Conservation (phyloP, 2,113 vertebrate species). For the Erythrocercus mccallii region DNA sequence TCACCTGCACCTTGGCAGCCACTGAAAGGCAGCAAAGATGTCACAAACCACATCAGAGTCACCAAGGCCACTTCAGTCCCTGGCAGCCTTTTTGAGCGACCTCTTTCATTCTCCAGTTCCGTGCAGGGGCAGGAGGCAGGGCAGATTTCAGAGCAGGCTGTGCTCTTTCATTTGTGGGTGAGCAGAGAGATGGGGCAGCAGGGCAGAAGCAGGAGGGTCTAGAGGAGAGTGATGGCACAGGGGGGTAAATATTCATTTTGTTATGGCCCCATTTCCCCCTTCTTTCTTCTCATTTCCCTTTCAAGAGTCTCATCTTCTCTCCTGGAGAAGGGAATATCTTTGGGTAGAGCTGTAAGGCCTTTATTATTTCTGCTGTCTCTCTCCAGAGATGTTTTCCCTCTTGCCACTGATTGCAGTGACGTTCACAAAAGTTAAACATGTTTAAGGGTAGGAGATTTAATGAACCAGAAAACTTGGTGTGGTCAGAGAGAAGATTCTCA, state of each 20-base stretch:
- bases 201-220: not conserved
- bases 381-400: not conserved
- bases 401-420: not conserved
- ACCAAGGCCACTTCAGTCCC: not conserved
- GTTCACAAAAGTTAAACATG: conserved; percentile 13
- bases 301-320: not conserved
- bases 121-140: not conserved
- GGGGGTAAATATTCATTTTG: not conserved
- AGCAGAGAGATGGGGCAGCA: not conserved
- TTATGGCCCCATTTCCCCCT: not conserved
- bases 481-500: not conserved
- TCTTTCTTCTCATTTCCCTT: not conserved
- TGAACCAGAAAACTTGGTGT: conserved; percentile 16
- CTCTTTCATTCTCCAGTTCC: not conserved
- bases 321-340: not conserved
- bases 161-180: not conserved
- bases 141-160: not conserved
- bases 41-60: not conserved
- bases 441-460: conserved; percentile 3
- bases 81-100: not conserved
- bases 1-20: not conserved
- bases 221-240: not conserved
- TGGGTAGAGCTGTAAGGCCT: not conserved
- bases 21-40: not conserved
- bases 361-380: conserved; percentile 4